Evolutionary conservation across 2,797 vertebrate genomes (phyloP), one percentile per base, ranked within the genome.

Genomic region (Steatocranus sp.): DNA sequence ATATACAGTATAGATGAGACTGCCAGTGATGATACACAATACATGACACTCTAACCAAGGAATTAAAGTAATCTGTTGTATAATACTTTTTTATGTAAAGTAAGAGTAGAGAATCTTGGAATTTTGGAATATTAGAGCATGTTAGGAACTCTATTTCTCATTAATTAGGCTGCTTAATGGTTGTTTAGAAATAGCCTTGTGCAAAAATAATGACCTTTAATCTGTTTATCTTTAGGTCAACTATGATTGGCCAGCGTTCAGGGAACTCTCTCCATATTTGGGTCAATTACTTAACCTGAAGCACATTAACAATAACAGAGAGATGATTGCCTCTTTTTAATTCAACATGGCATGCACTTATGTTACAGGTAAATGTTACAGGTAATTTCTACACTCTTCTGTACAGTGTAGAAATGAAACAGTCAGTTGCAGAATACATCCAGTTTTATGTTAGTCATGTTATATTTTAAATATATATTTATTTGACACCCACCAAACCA

Each of bases 201-300:
- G 1, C 17, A 46, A 41, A 83, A 56, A 80, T 80, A 81, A 89
- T 83, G 27, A 78, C 43, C 63, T 77, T 73, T 54, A 41, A 80
- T 87, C 10, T 77, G 27, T 81, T 80, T 83, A 83, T 89, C 73
- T 54, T 53, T 48, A 80, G 77, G 66, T 86, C 63, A 82, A 56
- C 30, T 78, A 49, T 77, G 75, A 90, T 38, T 79, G 79, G 84
- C 32, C 23, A 17, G 46, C 32, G 10, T 12, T 38, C 9, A 36
- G 11, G 63, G 58, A 46, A 53, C 68, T 70, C 53, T 76, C 51
- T 90, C 34, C 75, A 82, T 73, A 83, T 91, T 88, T 79, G 74
- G 88, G 83, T 87, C 79, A 86, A 83, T 86, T 75, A 77, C 12
- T 78, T 80, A 66, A 86, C 88, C 82, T 23, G 11, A 76, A 75